Conservation (phyloP, 1,140 invertebrate species). For the Cyclargus thomasi region DNA sequence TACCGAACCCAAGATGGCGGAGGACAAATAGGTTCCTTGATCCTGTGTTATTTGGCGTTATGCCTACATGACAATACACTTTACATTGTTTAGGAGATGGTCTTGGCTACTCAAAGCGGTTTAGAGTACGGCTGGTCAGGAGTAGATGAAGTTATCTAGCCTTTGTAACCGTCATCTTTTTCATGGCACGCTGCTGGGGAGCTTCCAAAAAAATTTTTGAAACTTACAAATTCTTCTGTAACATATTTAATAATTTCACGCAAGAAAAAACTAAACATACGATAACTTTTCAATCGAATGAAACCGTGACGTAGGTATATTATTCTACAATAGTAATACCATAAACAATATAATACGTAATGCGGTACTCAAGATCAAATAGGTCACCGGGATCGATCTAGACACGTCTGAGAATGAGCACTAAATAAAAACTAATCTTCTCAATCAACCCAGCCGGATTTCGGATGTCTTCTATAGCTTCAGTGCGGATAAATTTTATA, state of each 20-base stretch:
- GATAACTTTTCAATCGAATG: too few species aligned
- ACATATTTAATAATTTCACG: too few species aligned
- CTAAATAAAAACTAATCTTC: constrained; percentile 6
- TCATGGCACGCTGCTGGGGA: too few species aligned
- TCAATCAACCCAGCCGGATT: not conserved
- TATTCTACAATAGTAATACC: not conserved
- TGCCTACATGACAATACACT: constrained; percentile 5
- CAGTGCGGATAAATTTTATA: too few species aligned
- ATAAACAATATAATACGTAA: not conserved
- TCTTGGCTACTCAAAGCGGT: not conserved
- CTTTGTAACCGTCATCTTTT: too few species aligned
- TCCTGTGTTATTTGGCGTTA: not conserved
- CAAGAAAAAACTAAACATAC: too few species aligned
- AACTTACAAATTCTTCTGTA: too few species aligned
- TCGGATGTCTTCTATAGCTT: not conserved
- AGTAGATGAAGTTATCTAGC: too few species aligned
- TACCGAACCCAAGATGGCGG: not conserved
- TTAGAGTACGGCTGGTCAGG: too few species aligned
- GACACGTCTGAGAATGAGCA: not conserved
- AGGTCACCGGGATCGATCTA: constrained; percentile 9
- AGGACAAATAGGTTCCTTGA: constrained; percentile 4
- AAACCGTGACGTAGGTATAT: too few species aligned
- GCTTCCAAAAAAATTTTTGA: too few species aligned
- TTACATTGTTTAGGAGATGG: not conserved
- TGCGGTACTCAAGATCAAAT: not conserved